Evolutionary conservation across 2,113 vertebrate species (phyloP), one percentile per base, ranked within the genome.

Genomic region (Muntiacus muntjak): DNA sequence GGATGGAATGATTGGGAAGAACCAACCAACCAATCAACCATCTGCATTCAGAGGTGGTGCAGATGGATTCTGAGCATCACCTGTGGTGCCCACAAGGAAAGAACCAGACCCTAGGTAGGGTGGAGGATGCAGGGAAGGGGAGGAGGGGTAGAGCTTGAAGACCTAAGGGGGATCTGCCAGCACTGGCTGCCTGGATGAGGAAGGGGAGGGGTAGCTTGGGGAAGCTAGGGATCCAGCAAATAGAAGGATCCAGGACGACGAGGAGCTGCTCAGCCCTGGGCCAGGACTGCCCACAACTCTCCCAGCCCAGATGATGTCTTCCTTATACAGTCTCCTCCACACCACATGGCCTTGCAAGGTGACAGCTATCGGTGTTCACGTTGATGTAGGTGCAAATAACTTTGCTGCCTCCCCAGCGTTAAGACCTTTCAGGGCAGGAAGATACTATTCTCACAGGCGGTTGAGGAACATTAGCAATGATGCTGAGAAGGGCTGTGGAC

Each of bases 401-500:
- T 30, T 4, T 45, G 45, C 50, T 81, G 30, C 7, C 30, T 28
- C 30, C 28, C 10, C 13, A n/a, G 9, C 2, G 11, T 54, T 54
- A 23, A 82, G 26, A 30, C 19, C 23, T 25, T 58, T 4, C 4
- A 47, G 52, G 82, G n/a, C 6, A 58, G 78, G 60, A 89, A 96
- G 79, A 82, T 10, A 19, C 12, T 55, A 28, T 89, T 86, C 58
- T 89, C 47, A 79, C 33, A 81, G 74, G 54, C 67, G 23, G 30
- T 13, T 89, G 89, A 85, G 36, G 67, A 62, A 92, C 71, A 89
- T 74, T 36, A 81, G 85, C 23, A 21, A 85, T 2, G 28, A 43
- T 12, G 33, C 83, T 60, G 6, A 23, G 33, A 89, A 93, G 19
- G 50, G 78, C 62, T 50, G 4, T 87, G 85, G 94, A 87, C 85